These are phyloP conservation scores for Lordiphosa fenestrarum DNA, from an alignment of 2,888 invertebrate species.

Conservation along the genomic window DNA sequence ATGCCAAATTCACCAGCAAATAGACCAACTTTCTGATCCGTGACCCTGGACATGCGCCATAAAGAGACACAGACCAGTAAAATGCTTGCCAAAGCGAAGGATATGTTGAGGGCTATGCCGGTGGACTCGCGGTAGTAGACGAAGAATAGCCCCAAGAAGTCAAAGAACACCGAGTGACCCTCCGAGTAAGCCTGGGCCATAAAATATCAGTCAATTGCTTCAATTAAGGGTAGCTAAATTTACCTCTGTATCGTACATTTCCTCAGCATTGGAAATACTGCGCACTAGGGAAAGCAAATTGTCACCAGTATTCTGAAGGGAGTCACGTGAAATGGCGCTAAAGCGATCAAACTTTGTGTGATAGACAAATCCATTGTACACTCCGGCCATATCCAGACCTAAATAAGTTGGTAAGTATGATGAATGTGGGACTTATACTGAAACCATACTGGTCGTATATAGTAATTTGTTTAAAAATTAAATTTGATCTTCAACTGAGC, in stretches of 20 bases:
- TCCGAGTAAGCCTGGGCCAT: conserved; percentile 75
- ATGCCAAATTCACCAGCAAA: conserved; percentile 50
- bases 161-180: conserved; percentile 85
- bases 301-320: conserved; percentile 87
- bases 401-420: conserved; percentile 11
- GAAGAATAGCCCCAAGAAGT: conserved; percentile 85
- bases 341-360: conserved; percentile 87
- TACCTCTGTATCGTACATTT: conserved; percentile 71
- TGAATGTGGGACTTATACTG: too few relatives aligned
- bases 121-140: conserved; percentile 83
- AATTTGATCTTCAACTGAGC: too few relatives aligned
- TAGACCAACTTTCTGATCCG: conserved; percentile 38
- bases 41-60: conserved; percentile 63
- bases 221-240: conserved; percentile 1
- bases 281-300: conserved; percentile 84
- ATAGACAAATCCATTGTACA: conserved; percentile 87
- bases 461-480: too few relatives aligned
- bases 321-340: conserved; percentile 83
- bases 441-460: too few relatives aligned
- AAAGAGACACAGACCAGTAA: conserved; percentile 64
- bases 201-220: background rate
- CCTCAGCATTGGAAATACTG: conserved; percentile 80
- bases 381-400: conserved; percentile 89
- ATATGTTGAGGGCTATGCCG: conserved; percentile 77
- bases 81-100: conserved; percentile 77